These are phyloP conservation scores for Psococerastis gibbosa DNA, from an alignment of 2,888 invertebrate species.

Conservation along the genomic window DNA sequence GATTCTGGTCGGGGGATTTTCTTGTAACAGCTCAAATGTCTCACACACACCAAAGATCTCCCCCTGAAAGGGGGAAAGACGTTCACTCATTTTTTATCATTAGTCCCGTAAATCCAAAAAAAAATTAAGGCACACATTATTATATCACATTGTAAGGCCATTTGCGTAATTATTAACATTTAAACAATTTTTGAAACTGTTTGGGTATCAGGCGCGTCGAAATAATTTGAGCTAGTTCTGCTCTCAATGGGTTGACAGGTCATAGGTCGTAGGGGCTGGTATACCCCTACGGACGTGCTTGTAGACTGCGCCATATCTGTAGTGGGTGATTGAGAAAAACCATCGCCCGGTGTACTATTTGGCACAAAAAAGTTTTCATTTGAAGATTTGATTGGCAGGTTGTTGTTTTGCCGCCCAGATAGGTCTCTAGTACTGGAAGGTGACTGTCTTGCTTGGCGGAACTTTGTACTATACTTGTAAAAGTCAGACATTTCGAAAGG, in stretches of 20 bases:
- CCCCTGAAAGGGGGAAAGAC: too few species aligned
- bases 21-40: constrained; percentile 4
- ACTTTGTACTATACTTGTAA: constrained; percentile 92
- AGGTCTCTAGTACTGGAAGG: constrained; percentile 1
- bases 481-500: constrained; percentile 97
- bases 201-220: background rate
- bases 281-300: constrained; percentile 21
- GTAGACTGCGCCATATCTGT: background rate
- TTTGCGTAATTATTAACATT: background rate
- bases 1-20: constrained; percentile 1
- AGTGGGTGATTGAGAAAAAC: constrained; percentile 23
- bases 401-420: constrained; percentile 1
- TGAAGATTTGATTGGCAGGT: too few species aligned
- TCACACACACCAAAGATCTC: background rate
- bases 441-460: constrained; percentile 28
- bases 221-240: constrained; percentile 5
- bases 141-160: constrained; percentile 5
- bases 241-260: constrained; percentile 27
- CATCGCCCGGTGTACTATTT: too few species aligned
- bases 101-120: background rate
- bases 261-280: constrained; percentile 31
- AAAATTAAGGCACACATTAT: background rate
- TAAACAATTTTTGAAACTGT: constrained; percentile 7
- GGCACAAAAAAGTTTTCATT: too few species aligned
- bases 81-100: too few species aligned